Evolutionary conservation across 1,140 invertebrate species (phyloP), one percentile per base, ranked within the genome.

Genomic region (Drosophila santomea): DNA sequence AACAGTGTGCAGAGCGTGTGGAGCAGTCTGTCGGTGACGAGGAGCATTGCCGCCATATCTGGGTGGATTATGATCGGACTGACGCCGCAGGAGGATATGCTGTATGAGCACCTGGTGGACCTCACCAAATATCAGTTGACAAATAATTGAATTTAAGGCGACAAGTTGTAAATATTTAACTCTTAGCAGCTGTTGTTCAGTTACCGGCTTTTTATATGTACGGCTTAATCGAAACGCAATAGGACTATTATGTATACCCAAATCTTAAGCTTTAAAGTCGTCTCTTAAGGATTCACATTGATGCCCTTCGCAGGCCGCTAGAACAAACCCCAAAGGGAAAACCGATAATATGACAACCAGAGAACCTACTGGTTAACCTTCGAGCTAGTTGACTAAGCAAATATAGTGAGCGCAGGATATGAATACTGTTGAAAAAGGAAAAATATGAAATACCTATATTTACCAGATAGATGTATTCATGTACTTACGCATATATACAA

Each of bases 1-100:
- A 91, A 88, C 64, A 83, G 83, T 66, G 78, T 91, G 43, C 80
- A 89, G 60, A 90, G 82, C 23, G 89, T 92, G 10, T 92, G 91
- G 90, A 92, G 85, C 54, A 91, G 91, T 56, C 45, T 92, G 44
- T 92, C 91, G 54, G 83, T 92, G 23, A 91, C 92, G 17, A 79
- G 92, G 11, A 92, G 92, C 47, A 90, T 91, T 60, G 90, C 91
- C 55, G 92, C 90, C 44, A 92, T 92, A 60, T 82, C 85, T 63
- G 92, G 92, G 28, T 92, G 91, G 91, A 78, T 92, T 41, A 91
- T 92, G 90, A 92, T 92, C 51, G 91, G 91, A 17, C 73, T 92
- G 61, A 91, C 84, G 76, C 86, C 91, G 14, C 72, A 83, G 57
- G 88, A 92, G 60, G 91, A 92, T 57, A 83, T 88, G 74, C 80